phyloP scores from a whole-genome alignment of 2,113 vertebrate genomes.

The Peromyscus californicus region DNA sequence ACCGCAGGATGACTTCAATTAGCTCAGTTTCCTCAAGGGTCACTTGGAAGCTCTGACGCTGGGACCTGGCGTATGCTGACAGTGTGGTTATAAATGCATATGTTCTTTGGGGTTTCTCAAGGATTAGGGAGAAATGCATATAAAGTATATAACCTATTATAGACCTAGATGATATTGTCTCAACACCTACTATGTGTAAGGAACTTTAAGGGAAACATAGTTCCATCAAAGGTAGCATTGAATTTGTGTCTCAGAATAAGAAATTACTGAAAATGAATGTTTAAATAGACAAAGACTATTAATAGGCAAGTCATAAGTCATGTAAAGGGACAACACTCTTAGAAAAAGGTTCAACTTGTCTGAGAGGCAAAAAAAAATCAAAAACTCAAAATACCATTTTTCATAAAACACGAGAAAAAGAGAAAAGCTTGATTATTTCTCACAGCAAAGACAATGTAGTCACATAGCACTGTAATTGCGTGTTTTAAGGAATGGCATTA shows the following conservation, averaged over 20 bases:
- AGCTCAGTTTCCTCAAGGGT: neutral
- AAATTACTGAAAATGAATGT: neutral
- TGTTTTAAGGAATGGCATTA: neutral
- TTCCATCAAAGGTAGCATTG: neutral
- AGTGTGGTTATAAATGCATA: neutral
- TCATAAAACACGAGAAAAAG: neutral
- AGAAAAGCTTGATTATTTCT: neutral
- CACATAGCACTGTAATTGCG: neutral
- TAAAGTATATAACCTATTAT: neutral
- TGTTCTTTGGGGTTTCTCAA: slow-evolving; percentile 10
- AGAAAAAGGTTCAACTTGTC: neutral
- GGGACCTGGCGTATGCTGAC: neutral
- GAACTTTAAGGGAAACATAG: neutral
- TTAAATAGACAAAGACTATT: slow-evolving; percentile 1
- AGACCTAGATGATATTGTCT: neutral
- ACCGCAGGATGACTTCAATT: neutral
- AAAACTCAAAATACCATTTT: neutral
- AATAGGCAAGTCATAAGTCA: neutral
- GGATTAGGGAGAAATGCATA: neutral
- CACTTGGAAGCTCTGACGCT: neutral
- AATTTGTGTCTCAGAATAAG: neutral
- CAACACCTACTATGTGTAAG: neutral
- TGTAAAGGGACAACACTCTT: neutral
- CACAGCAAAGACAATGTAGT: neutral
- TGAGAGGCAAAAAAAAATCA: neutral